These are phyloP conservation scores for Heliangelus exortis DNA, from an alignment of 2,797 vertebrate species.

Conservation along the genomic window DNA sequence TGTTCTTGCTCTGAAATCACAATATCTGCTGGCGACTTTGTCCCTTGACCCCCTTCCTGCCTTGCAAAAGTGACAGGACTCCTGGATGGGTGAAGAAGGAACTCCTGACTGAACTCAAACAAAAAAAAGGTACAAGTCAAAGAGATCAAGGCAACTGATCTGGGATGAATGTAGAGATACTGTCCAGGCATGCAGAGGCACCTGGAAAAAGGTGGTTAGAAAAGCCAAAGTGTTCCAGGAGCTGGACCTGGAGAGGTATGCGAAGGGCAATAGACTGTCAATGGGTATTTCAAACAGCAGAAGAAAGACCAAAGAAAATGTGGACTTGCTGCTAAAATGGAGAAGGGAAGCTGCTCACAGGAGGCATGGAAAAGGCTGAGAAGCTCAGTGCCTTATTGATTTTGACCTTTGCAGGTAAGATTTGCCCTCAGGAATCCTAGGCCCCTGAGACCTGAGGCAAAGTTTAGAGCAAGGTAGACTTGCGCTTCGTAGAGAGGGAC, in stretches of 20 bases:
- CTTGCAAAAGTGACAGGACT: background rate
- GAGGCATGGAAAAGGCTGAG: rapidly evolving
- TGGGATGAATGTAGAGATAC: background rate
- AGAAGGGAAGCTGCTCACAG: background rate
- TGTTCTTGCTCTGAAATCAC: background rate
- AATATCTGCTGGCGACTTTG: background rate
- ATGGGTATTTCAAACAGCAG: background rate
- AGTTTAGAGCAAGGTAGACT: background rate
- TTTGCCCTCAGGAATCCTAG: background rate
- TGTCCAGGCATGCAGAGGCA: background rate
- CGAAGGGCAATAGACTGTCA: background rate
- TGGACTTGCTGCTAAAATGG: background rate
- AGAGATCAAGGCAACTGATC: background rate
- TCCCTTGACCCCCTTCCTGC: background rate
- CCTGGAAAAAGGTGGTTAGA: background rate
- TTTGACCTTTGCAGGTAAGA: background rate
- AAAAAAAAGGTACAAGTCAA: background rate
- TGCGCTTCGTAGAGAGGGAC: background rate
- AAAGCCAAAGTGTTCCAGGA: background rate
- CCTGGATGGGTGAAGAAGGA: background rate
- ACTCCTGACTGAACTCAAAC: background rate
- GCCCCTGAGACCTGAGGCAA: background rate
- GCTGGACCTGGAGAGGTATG: rapidly evolving
- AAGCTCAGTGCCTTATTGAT: background rate
- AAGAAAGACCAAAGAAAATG: background rate